Evolutionary conservation across 2,888 invertebrate genomes (phyloP).

Genomic region (Eumerus sabulonum): DNA sequence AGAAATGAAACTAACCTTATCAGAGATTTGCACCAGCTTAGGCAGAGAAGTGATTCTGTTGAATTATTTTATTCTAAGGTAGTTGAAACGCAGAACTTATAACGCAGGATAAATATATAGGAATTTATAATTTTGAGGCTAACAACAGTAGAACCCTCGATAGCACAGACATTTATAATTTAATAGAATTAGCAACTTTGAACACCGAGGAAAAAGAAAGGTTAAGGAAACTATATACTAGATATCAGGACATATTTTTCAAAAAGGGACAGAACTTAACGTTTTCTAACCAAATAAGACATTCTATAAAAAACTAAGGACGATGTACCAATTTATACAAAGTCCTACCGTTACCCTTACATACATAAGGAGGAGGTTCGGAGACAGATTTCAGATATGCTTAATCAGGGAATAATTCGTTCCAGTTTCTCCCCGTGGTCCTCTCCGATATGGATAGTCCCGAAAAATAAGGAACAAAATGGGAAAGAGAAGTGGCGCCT

Average conservation of each 20-base stretch:
- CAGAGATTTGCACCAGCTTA: too few species aligned
- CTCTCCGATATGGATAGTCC: constrained; percentile 20
- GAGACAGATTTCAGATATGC: constrained; percentile 39
- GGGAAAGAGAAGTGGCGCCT: constrained; percentile 31
- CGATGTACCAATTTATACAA: constrained; percentile 51
- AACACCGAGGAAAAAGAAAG: constrained; percentile 1
- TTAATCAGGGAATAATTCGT: constrained; percentile 20
- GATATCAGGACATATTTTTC: constrained; percentile 23
- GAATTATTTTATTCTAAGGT: too few species aligned
- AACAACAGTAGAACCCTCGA: too few species aligned
- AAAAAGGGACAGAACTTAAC: constrained; percentile 3
- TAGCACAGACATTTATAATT: too few species aligned
- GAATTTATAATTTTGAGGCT: too few species aligned
- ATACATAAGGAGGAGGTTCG: constrained; percentile 70
- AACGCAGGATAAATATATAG: too few species aligned
- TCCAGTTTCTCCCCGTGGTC: constrained; percentile 24
- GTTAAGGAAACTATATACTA: constrained; percentile 3
- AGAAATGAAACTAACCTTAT: too few species aligned
- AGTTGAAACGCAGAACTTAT: too few species aligned
- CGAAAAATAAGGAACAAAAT: constrained; percentile 16
- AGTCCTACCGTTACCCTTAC: constrained; percentile 69
- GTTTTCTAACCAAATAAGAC: constrained; percentile 52
- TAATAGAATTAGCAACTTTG: constrained; percentile 6
- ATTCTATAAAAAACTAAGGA: constrained; percentile 51
- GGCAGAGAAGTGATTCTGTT: too few species aligned